A percentile compares a stretch with the other conserved stretches of the same genome.
Conservation (phyloP, 2,888 invertebrate genomes). For the Drosophila incognita region DNA sequence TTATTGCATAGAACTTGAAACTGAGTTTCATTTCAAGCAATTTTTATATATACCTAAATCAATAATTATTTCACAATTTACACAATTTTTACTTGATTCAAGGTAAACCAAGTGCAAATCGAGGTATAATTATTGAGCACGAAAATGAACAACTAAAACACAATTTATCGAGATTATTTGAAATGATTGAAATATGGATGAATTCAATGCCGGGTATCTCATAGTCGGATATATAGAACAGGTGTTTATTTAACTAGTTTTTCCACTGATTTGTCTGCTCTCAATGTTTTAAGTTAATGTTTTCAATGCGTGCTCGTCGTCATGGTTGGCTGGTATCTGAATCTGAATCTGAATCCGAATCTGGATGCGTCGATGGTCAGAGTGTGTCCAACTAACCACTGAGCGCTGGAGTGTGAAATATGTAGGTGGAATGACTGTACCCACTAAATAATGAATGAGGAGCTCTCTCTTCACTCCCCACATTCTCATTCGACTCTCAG, state of each 20-base stretch:
- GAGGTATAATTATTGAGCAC: not conserved
- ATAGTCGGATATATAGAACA: not conserved
- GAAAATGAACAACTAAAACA: not conserved
- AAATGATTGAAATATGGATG: not conserved
- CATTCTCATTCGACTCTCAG: not conserved
- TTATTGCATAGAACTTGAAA: too few species aligned
- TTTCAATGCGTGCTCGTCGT: constrained; percentile 51
- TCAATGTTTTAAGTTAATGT: constrained; percentile 16
- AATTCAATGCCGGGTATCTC: not conserved
- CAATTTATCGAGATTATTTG: not conserved
- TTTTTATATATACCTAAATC: not conserved
- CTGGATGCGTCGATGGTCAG: constrained; percentile 60
- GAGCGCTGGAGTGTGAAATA: constrained; percentile 64
- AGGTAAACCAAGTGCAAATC: not conserved
- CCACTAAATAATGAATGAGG: constrained; percentile 16
- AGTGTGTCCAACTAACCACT: constrained; percentile 38
- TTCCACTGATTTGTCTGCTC: constrained; percentile 1
- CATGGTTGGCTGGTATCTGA: constrained; percentile 58
- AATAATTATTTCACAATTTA: not conserved
- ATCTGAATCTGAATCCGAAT: constrained; percentile 43
- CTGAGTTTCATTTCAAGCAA: not conserved
- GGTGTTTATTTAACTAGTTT: not conserved
- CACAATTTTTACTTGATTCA: not conserved
- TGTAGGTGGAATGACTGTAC: constrained; percentile 47
- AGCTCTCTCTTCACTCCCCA: not conserved